These are phyloP conservation scores for Burhinus oedicnemus DNA, from an alignment of 2,113 vertebrate genomes.

Conservation along the genomic window DNA sequence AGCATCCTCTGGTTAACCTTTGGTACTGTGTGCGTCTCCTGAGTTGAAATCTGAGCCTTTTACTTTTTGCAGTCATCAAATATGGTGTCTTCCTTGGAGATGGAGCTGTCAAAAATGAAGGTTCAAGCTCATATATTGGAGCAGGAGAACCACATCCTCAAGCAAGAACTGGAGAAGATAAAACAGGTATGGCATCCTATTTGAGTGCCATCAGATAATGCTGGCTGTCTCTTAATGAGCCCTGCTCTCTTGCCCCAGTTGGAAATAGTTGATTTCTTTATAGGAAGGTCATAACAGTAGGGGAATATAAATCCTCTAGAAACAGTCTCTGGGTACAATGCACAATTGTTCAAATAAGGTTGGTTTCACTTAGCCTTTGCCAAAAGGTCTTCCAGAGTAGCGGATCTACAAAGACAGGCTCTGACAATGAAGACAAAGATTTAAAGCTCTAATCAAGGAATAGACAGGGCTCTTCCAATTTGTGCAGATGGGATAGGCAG, in stretches of 20 bases:
- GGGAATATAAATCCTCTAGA: not conserved
- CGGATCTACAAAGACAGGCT: not conserved
- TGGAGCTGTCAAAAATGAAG: conserved; percentile 82
- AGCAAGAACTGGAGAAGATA: conserved; percentile 78
- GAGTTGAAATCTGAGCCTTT: not conserved
- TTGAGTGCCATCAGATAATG: not conserved
- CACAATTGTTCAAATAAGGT: not conserved
- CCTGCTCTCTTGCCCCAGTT: not conserved
- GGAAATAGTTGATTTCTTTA: not conserved
- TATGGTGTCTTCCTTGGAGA: conserved; percentile 81
- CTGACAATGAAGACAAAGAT: not conserved
- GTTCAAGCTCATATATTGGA: conserved; percentile 75
- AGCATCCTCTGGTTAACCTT: not conserved
- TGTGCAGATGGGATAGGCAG: not conserved
- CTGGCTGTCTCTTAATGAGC: not conserved
- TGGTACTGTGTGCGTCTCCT: not conserved
- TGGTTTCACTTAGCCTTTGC: not conserved
- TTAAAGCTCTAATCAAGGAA: not conserved
- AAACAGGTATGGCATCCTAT: conserved; percentile 54
- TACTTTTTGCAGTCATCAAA: conserved; percentile 58
- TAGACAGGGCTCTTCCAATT: not conserved
- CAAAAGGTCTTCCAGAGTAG: not conserved
- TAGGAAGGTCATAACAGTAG: not conserved
- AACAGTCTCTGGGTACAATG: not conserved
- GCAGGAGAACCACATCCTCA: conserved; percentile 82